Evolutionary conservation across 2,113 vertebrate species (phyloP), one percentile per base, ranked within the genome.

Genomic region (Haplochromis burtoni): DNA sequence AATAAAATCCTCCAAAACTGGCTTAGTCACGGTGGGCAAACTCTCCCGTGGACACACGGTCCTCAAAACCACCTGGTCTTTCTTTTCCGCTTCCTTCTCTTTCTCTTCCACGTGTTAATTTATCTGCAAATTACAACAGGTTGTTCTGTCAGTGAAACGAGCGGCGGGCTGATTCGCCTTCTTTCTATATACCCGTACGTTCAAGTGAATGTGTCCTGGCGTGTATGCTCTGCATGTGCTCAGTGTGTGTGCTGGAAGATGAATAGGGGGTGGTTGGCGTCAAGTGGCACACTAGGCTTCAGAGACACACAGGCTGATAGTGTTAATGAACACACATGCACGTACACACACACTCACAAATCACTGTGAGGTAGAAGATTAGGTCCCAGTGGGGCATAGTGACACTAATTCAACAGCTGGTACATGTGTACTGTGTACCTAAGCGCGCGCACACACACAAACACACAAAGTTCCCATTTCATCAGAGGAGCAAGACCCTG

Each of bases 371-470:
- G 85, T 81, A 88, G 38, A 76, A 93, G 92, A 95, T 94, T 92
- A 94, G 85, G 89, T 91, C 89, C 88, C 88, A 85, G 89, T 90
- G 80, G 93, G 89, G 76, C 88, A 54, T 71, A 57, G 81, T 93
- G 94, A 95, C 94, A 95, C 93, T 66, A 82, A 92, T 92, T 92
- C 91, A 93, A 92, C 91, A 95, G 92, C 94, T 95, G 91, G 85
- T 92, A 80, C 83, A 93, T 80, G 83, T 87, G 87, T 92, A 84
- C 82, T 76, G 81, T 79, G 53, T 47, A 55, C 33, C 19, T 66
- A 38, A 66, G 61, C 33, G 2, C 4, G 42, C 31, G 10, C 47
- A 29, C 66, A 38, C 57, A 81, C 83, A 71, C 47, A 40, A 80
- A 83, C 45, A n/a, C 40, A 31, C 26, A n/a, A 12, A 66, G 31